phyloP scores from a whole-genome alignment of 2,113 vertebrate species.

The Misgurnus mizolepis region DNA sequence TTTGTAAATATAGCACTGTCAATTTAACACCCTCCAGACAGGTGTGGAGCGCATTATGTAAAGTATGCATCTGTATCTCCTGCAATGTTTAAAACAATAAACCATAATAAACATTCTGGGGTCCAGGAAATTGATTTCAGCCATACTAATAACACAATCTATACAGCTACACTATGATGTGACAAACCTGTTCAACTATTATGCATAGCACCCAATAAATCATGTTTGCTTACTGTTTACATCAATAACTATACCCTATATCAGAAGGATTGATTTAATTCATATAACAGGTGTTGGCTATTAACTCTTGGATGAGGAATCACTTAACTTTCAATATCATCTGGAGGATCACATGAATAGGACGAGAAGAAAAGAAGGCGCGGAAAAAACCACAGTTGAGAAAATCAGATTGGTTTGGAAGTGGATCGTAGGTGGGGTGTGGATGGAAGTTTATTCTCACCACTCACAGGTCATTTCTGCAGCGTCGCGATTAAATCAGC shows the following conservation, averaged over 20 bases:
- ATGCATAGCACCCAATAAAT: too few species aligned
- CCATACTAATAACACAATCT: too few species aligned
- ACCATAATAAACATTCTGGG: neutral
- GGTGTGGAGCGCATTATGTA: constrained; percentile 29
- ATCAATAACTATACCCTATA: too few species aligned
- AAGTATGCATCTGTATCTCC: neutral
- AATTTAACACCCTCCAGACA: constrained; percentile 17
- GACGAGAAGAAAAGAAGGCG: neutral
- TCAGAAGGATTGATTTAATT: too few species aligned
- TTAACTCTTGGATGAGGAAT: too few species aligned
- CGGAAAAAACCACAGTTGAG: neutral
- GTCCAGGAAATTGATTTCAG: too few species aligned
- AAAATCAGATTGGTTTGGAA: neutral
- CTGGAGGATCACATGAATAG: neutral
- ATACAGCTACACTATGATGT: too few species aligned
- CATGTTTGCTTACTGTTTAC: too few species aligned
- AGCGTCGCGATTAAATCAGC: constrained; percentile 58
- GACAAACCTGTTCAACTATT: too few species aligned
- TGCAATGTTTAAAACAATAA: neutral
- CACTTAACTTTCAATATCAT: too few species aligned
- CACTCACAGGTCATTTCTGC: constrained; percentile 15
- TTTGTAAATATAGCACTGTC: constrained; percentile 33
- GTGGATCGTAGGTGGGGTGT: neutral
- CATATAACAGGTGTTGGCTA: too few species aligned
- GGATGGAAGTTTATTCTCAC: neutral